A percentile compares a stretch with the other conserved stretches of the same genome.
phyloP scores from a whole-genome alignment of 2,888 invertebrate species.

The Phortica okadai region DNA sequence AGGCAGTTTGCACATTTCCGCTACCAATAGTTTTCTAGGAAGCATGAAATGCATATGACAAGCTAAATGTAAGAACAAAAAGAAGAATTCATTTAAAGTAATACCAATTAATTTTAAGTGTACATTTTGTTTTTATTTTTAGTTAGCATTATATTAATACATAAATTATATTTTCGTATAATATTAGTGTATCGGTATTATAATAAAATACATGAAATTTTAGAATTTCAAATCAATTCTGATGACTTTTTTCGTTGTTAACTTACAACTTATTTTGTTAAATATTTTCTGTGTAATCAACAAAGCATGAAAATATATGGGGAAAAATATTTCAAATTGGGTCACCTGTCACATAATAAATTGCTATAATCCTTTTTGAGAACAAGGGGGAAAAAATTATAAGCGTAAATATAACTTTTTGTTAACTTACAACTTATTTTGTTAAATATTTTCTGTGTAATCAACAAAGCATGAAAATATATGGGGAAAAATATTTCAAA shows the following conservation, averaged over 20 bases:
- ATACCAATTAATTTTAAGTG: slow-evolving; percentile 38
- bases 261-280: too few relatives aligned
- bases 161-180: slow-evolving; percentile 59
- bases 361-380: background rate
- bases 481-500: background rate
- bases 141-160: slow-evolving; percentile 55
- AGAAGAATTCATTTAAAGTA: slow-evolving; percentile 45
- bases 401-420: slow-evolving; percentile 2
- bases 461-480: background rate
- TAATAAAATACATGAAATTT: slow-evolving; percentile 39
- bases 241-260: too few relatives aligned
- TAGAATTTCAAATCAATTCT: too few relatives aligned
- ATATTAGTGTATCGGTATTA: slow-evolving; percentile 53
- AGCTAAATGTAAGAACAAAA: slow-evolving; percentile 26
- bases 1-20: background rate
- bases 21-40: background rate
- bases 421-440: too few relatives aligned
- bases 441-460: background rate
- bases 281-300: background rate
- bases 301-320: background rate
- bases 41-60: slow-evolving; percentile 25
- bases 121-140: slow-evolving; percentile 53
- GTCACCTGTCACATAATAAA: too few relatives aligned
- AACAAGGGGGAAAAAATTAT: background rate
- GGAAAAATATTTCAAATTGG: background rate